phyloP scores from a whole-genome alignment of 2,113 vertebrate species.

The Microtus montanus region DNA sequence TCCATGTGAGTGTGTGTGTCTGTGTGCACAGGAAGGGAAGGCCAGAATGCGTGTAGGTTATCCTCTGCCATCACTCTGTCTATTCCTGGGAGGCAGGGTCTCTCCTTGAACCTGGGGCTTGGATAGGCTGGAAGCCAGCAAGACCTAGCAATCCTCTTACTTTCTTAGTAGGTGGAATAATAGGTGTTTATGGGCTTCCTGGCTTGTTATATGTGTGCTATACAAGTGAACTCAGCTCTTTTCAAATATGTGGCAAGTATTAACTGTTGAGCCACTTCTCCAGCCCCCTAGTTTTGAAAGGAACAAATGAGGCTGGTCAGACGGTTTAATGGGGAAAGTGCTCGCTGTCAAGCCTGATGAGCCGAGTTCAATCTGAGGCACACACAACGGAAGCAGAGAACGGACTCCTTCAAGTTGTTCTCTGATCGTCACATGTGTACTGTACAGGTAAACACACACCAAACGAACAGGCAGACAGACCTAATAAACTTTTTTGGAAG shows the following conservation, averaged over 20 bases:
- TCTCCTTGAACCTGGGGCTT: neutral
- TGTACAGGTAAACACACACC: neutral
- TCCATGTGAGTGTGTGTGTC: neutral
- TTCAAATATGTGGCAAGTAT: neutral
- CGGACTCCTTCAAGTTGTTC: neutral
- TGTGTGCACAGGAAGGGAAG: neutral
- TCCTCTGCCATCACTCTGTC: neutral
- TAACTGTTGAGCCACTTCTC: neutral
- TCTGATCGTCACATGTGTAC: neutral
- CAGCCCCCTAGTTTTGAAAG: neutral
- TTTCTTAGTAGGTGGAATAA: neutral
- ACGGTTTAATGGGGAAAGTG: neutral
- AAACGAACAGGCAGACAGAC: neutral
- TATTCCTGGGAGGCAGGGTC: neutral
- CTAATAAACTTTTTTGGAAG: neutral
- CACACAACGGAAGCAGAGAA: neutral
- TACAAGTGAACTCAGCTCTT: neutral
- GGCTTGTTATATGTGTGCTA: neutral
- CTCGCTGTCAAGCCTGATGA: neutral
- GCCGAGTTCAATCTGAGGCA: neutral
- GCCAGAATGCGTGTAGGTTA: neutral
- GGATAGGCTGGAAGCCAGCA: neutral
- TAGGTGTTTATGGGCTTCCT: neutral
- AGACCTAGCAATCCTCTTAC: neutral
- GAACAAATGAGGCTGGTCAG: neutral